phyloP scores from a whole-genome alignment of 2,113 vertebrate species.

The Panurus biarmicus region DNA sequence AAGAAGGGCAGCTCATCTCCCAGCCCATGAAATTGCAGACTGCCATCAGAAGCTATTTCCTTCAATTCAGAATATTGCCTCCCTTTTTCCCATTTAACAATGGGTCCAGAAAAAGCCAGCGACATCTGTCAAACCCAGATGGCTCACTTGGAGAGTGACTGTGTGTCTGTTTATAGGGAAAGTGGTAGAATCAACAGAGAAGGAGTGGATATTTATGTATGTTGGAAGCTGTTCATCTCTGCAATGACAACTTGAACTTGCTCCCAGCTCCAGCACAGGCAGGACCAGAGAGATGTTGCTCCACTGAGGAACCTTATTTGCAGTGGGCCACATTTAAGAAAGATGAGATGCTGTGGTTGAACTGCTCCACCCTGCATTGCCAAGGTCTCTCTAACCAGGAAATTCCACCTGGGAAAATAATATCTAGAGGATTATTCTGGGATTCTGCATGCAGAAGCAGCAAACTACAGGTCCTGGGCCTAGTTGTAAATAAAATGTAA shows the following conservation, averaged over 20 bases:
- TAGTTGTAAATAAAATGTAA: background rate
- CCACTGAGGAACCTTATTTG: background rate
- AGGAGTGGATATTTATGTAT: constrained; percentile 2
- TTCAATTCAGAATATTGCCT: constrained; percentile 54
- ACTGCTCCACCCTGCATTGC: background rate
- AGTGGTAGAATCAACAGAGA: constrained; percentile 27
- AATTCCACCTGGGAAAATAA: background rate
- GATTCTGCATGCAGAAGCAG: background rate
- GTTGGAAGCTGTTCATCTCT: background rate
- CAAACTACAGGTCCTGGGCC: background rate
- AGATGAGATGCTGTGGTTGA: background rate
- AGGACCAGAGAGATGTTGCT: background rate
- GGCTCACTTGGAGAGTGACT: constrained; percentile 48
- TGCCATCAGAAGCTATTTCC: constrained; percentile 60
- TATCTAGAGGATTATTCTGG: background rate
- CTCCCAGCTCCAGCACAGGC: background rate
- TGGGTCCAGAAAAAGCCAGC: constrained; percentile 46
- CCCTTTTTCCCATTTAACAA: constrained; percentile 51
- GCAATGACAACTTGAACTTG: background rate
- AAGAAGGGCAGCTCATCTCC: constrained; percentile 48
- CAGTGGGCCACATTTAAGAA: background rate
- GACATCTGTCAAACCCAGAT: constrained; percentile 69
- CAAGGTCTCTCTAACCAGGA: background rate
- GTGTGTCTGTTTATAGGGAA: background rate
- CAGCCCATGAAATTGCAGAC: constrained; percentile 47